Base-by-base conservation (phyloP, 2,888 invertebrate species). In the Apeira syringaria region DNA sequence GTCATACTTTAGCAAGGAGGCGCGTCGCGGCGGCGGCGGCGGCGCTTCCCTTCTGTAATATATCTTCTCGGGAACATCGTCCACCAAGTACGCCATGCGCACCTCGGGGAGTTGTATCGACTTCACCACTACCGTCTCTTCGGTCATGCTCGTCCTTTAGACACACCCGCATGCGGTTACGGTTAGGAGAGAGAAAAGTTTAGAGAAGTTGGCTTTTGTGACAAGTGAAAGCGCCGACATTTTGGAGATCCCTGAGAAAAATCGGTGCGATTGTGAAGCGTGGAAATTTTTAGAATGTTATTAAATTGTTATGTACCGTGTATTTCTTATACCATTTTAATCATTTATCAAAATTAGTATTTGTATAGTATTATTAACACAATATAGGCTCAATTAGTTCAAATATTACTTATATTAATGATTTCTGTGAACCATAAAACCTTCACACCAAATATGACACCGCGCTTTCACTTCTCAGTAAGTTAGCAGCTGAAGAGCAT, bases 21-120 rank as follows among this genome's bases (percentile, higher is more conserved):
- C 68, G 35, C 85, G 68, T 11, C 86, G 50, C 47, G 87, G 88
- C 57, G 87, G 87, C 61, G 88, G 88, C 53, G 80, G 38, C 83
- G 84, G 27, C 81, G 73, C 52, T 62, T 64, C 69, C 48, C 77
- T 51, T 64, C 62, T 68, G 74, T 67, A 40, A 36, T 33, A 34
- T 11, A 46, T 46, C 46, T 17, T 46, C 46, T 46, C 40, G 27
- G 39, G 61, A 31, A 58, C 64, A 9, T 70, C 74, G 27, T 55
- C 52, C 7, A 84, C 74, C 34, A 84, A 68, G 42, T 63, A 65
- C 11, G 86, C 86, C 22, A 74, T 80, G 30, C 82, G 63, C 39
- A 85, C 86, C 47, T 80, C 76, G 1, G 88, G 85, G 57, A 85
- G 81, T 49, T 64, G 73, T 50, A 82, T 68, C 33, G 81, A 66